Conservation (phyloP, 2,888 invertebrate species). For the Danaus chrysippus region DNA sequence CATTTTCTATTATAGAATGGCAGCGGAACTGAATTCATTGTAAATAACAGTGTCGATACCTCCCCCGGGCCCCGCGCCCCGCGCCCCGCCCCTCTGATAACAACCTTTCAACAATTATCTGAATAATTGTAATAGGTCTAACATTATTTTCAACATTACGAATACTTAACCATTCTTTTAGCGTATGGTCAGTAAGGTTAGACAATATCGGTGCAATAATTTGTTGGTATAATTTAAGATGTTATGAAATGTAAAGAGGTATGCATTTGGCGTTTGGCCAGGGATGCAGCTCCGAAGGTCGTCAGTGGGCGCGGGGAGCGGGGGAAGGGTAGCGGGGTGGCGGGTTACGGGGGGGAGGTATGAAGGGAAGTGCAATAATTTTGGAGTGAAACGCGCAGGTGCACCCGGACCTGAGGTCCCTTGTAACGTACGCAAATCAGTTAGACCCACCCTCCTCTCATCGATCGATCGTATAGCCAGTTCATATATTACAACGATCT, state of each 20-base stretch:
- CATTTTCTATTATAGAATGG: slow-evolving; percentile 15
- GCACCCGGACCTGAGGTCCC: slow-evolving; percentile 49
- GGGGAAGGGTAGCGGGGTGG: slow-evolving; percentile 29
- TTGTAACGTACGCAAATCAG: slow-evolving; percentile 24
- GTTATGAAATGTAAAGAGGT: slow-evolving; percentile 35
- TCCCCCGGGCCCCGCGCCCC: slow-evolving; percentile 33
- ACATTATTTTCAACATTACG: slow-evolving; percentile 7
- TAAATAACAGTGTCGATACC: slow-evolving; percentile 32
- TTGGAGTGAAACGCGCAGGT: slow-evolving; percentile 61
- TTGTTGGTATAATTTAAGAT: slow-evolving; percentile 38
- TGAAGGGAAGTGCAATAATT: slow-evolving; percentile 49
- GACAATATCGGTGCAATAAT: slow-evolving; percentile 17
- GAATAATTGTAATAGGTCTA: slow-evolving; percentile 28
- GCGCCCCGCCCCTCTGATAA: slow-evolving; percentile 36
- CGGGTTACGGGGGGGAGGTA: slow-evolving; percentile 24
- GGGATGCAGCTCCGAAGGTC: slow-evolving; percentile 71
- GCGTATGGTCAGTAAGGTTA: not conserved
- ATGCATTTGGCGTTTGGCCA: slow-evolving; percentile 58
- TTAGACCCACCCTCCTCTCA: slow-evolving; percentile 17
- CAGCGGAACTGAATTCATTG: slow-evolving; percentile 32
- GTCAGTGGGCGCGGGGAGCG: slow-evolving; percentile 32
- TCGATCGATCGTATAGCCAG: slow-evolving; percentile 18
- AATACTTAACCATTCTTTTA: slow-evolving; percentile 3
- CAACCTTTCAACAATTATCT: slow-evolving; percentile 33
- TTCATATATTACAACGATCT: slow-evolving; percentile 9